phyloP scores from a whole-genome alignment of 2,888 invertebrate genomes.

The Drosophila histrio region DNA sequence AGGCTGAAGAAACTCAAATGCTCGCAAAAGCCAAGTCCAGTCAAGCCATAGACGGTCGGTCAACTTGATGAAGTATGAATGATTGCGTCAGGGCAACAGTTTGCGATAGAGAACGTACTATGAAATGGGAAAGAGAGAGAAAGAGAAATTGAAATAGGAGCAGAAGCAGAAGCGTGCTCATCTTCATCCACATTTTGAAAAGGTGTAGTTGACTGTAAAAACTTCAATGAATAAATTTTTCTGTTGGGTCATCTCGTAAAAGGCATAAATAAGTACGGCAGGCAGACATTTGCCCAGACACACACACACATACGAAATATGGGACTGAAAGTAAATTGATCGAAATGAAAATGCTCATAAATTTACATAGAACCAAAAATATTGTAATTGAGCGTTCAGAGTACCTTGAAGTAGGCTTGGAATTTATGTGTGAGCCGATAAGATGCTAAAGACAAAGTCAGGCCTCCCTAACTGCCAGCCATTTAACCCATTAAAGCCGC shows the following conservation, averaged over 20 bases:
- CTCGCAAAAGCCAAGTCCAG: slow-evolving; percentile 30
- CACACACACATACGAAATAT: slow-evolving; percentile 28
- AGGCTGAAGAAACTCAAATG: slow-evolving; percentile 38
- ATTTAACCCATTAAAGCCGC: slow-evolving; percentile 67
- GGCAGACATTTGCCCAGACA: slow-evolving; percentile 42
- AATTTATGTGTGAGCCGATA: slow-evolving; percentile 65
- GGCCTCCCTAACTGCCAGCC: slow-evolving; percentile 19
- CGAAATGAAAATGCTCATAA: slow-evolving; percentile 74
- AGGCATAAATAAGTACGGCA: slow-evolving; percentile 68
- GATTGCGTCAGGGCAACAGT: slow-evolving; percentile 60
- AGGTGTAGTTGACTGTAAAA: slow-evolving; percentile 82
- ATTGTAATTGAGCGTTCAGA: slow-evolving; percentile 66
- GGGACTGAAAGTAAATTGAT: slow-evolving; percentile 65
- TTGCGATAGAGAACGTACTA: slow-evolving; percentile 8
- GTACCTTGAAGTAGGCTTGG: slow-evolving; percentile 24
- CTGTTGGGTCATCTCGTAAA: slow-evolving; percentile 59
- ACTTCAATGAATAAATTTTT: slow-evolving; percentile 81
- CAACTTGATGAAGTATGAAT: slow-evolving; percentile 80
- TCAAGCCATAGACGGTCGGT: slow-evolving; percentile 63
- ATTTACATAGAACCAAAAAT: slow-evolving; percentile 62
- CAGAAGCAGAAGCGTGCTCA: slow-evolving; percentile 37
- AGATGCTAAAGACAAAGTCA: slow-evolving; percentile 12
- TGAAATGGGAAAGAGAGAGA: slow-evolving; percentile 1
- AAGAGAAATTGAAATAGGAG: neutral
- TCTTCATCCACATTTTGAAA: slow-evolving; percentile 66